Base-by-base conservation (phyloP, 2,797 vertebrate genomes). In the Nyctalus aviator region DNA sequence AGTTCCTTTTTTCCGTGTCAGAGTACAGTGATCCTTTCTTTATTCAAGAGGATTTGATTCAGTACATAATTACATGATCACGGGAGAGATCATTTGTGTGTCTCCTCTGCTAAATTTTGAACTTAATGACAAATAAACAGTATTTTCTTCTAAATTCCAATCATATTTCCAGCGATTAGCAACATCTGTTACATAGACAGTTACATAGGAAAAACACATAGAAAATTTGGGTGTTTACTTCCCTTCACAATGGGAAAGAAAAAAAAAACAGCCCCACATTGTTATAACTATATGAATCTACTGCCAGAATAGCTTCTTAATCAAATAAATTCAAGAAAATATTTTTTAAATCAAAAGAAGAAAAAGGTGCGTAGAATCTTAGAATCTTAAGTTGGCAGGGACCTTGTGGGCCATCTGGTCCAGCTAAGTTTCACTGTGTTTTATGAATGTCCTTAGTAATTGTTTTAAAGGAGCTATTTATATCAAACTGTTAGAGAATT, bases 241-340 rank as follows among this genome's bases (percentile, higher is more conserved):
- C 20, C 3, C 17, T 10, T 46, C 55, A 73, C 41, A 79, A 37
- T 15, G 48, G 17, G 46, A 83, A 83, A 90, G 30, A 9, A 32
- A 21, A 21, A 15, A 21, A 55, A 23, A 27, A 5, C n/a, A 41
- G 37, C 11, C 13, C 10, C 44, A 88, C 18, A 66, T 37, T 55
- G 25, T 66, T 78, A 41, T 35, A 57, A 57, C 18, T 37, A 48
- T 68, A 57, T 57, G 48, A 87, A 46, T 32, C 14, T 66, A 44
- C n/a, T 66, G 35, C 46, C 27, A 48, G 8, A 23, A 62, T 18
- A 59, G n/a, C 13, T 20, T 53, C 18, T 76, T 93, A 86, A 93
- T 76, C 78, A 87, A 87, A 62, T 37, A 71, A 69, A 87, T 48
- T 85, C 7, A 59, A 90, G 41, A 84, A 81, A 77, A 88, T 6